phyloP scores from a whole-genome alignment of 2,113 vertebrate species.

The Pandion haliaetus region DNA sequence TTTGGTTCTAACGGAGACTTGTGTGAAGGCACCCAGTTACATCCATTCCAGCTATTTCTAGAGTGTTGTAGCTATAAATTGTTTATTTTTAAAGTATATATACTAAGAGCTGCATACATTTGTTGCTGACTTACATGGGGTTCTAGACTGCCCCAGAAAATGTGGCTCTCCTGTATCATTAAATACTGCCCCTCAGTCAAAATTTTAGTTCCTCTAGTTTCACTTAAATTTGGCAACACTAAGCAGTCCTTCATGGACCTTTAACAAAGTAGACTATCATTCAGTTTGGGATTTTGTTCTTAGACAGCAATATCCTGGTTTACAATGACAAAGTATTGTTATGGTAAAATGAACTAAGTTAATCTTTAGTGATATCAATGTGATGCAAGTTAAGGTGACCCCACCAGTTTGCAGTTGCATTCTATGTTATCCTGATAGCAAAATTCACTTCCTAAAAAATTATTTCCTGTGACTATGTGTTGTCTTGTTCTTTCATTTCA shows the following conservation, averaged over 20 bases:
- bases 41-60: background rate
- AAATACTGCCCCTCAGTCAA: background rate
- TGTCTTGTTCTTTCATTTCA: background rate
- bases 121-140: background rate
- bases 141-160: background rate
- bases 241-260: too few species aligned
- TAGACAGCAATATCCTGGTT: too few species aligned
- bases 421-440: background rate
- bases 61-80: accelerated
- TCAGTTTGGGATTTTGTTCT: too few species aligned
- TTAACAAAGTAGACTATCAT: too few species aligned
- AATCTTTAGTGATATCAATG: too few species aligned
- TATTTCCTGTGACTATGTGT: background rate
- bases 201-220: background rate
- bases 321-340: too few species aligned
- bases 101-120: background rate
- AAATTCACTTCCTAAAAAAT: background rate
- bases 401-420: background rate
- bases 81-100: background rate
- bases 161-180: accelerated
- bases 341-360: too few species aligned
- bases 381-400: background rate
- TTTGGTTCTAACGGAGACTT: background rate
- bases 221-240: too few species aligned
- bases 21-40: background rate